A percentile compares a stretch with the other conserved stretches of the same genome.
phyloP scores from a whole-genome alignment of 1,140 invertebrate genomes.

The Saccostrea echinata region DNA sequence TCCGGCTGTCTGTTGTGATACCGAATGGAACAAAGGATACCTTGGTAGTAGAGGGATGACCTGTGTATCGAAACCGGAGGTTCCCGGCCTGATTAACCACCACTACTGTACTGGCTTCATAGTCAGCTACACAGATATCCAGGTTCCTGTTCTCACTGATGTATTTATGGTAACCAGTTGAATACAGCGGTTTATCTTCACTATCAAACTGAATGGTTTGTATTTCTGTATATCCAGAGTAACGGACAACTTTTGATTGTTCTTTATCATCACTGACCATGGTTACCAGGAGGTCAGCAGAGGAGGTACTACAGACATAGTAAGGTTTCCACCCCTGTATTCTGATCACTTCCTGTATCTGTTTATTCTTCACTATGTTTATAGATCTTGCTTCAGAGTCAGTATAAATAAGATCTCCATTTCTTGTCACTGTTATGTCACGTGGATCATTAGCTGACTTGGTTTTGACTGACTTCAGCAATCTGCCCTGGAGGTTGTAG shows the following conservation, averaged over 20 bases:
- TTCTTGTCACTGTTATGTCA: not conserved
- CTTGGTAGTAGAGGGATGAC: not conserved
- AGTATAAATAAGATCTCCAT: not conserved
- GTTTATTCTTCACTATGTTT: not conserved
- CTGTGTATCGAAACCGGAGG: not conserved
- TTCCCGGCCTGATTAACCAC: not conserved
- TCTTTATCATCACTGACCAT: not conserved
- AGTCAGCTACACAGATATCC: not conserved
- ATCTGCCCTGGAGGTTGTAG: not conserved
- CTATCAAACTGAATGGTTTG: not conserved
- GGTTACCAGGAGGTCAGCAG: not conserved
- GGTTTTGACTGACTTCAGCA: not conserved
- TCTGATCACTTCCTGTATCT: not conserved
- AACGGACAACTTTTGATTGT: not conserved
- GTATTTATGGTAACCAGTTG: not conserved
- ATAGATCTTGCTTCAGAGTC: not conserved
- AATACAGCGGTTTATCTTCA: not conserved
- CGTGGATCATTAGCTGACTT: not conserved
- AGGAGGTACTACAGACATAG: no score
- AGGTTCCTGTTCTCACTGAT: not conserved
- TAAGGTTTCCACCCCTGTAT: no score
- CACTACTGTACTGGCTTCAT: not conserved
- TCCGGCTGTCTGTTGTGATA: not conserved
- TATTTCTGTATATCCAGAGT: not conserved
- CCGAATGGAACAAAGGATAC: not conserved